A percentile compares a stretch with the other conserved stretches of the same genome.
Evolutionary conservation across 2,113 vertebrate genomes (phyloP).

Genomic region (Oostethus manadensis): DNA sequence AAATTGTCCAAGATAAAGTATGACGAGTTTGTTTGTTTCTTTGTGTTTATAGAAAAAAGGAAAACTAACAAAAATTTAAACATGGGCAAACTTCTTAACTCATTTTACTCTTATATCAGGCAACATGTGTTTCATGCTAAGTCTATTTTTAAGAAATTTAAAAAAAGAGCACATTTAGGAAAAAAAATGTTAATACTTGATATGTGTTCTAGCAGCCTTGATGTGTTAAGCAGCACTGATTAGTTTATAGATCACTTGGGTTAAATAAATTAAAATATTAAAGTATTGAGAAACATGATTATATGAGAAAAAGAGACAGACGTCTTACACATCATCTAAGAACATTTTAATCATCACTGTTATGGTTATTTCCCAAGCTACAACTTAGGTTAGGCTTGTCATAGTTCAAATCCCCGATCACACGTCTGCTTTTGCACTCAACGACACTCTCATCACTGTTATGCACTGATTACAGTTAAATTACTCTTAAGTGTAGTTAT

Average conservation of each 20-base stretch:
- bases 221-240: slow-evolving; percentile 24
- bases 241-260: slow-evolving; percentile 25
- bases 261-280: slow-evolving; percentile 10
- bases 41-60: too few relatives aligned
- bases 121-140: too few relatives aligned
- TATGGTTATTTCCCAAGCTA: slow-evolving; percentile 19
- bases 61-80: too few relatives aligned
- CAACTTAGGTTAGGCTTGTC: slow-evolving; percentile 7
- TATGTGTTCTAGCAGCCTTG: slow-evolving; percentile 11
- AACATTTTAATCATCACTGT: slow-evolving; percentile 45
- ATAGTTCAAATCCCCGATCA: slow-evolving; percentile 37
- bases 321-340: slow-evolving; percentile 10
- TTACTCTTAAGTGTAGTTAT: background rate
- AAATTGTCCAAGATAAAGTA: too few relatives aligned
- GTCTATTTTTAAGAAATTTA: too few relatives aligned
- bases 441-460: background rate
- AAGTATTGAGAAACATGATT: slow-evolving; percentile 9
- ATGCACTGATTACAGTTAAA: slow-evolving; percentile 1
- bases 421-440: background rate
- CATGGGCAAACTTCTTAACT: too few relatives aligned
- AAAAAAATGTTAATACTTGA: slow-evolving; percentile 11
- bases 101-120: too few relatives aligned
- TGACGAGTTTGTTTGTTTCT: too few relatives aligned
- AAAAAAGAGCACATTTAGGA: too few relatives aligned
- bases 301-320: slow-evolving; percentile 33